A percentile compares a stretch with the other conserved stretches of the same genome.
phyloP scores from a whole-genome alignment of 2,888 invertebrate species.

The Cataglyphis altisquamis region DNA sequence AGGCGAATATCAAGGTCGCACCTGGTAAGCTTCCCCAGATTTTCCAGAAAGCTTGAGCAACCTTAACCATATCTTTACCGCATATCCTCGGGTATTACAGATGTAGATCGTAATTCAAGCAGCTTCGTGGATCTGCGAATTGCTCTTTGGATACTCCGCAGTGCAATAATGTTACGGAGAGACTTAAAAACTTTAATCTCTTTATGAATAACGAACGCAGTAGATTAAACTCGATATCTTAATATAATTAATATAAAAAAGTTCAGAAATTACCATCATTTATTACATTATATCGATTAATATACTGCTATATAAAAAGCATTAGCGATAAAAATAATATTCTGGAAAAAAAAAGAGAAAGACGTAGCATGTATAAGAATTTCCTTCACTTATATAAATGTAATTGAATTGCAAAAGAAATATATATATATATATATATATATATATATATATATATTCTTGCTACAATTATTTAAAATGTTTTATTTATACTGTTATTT shows the following conservation, averaged over 20 bases:
- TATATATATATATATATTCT: neutral
- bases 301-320: neutral
- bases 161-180: neutral
- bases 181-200: neutral
- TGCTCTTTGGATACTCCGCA: slow-evolving; percentile 4
- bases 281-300: neutral
- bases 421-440: no score
- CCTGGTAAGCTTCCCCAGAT: slow-evolving; percentile 55
- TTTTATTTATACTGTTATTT: neutral
- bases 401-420: neutral
- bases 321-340: neutral
- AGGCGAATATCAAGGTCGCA: slow-evolving; percentile 66
- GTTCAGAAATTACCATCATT: neutral
- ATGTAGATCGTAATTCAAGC: slow-evolving; percentile 31
- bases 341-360: no score
- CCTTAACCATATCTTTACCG: slow-evolving; percentile 53
- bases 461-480: neutral
- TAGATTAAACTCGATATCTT: neutral
- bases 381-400: neutral
- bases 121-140: slow-evolving; percentile 25
- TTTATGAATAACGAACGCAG: neutral
- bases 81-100: slow-evolving; percentile 44
- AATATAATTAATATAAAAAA: neutral
- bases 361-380: neutral
- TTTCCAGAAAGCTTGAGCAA: slow-evolving; percentile 50